These are phyloP conservation scores for Psephotus haematonotus DNA, from an alignment of 2,113 vertebrate genomes.

Conservation along the genomic window DNA sequence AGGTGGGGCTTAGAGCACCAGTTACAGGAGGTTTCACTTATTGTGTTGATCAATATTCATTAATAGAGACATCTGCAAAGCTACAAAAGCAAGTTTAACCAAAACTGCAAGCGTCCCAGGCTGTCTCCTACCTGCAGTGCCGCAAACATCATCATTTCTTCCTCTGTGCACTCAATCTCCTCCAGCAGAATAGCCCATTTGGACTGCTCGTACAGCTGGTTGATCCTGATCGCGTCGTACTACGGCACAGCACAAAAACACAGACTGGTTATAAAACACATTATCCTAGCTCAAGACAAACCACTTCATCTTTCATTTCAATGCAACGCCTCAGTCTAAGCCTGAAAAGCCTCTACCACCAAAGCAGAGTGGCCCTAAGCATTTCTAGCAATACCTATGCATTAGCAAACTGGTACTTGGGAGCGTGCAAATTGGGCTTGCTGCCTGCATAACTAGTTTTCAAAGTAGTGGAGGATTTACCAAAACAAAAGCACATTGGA, in stretches of 20 bases:
- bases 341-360: background rate
- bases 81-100: background rate
- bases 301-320: background rate
- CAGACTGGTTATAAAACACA: accelerated
- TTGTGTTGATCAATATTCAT: accelerated
- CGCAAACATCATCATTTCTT: constrained; percentile 99
- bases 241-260: constrained; percentile 50
- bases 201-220: constrained; percentile 97
- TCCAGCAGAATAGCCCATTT: constrained; percentile 98
- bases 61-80: background rate
- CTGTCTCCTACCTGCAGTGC: constrained; percentile 87
- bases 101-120: accelerated
- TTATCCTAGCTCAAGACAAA: background rate
- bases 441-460: background rate
- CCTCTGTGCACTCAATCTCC: constrained; percentile 98
- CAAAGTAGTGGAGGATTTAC: background rate
- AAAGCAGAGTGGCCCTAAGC: background rate
- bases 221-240: constrained; percentile 98
- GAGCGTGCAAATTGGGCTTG: background rate
- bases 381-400: background rate
- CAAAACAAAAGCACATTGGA: accelerated
- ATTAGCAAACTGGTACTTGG: accelerated
- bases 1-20: background rate
- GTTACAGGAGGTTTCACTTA: background rate
- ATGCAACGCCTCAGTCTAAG: accelerated